Percentiles rank a stretch among this genome's conserved stretches.
phyloP scores from a whole-genome alignment of 2,888 invertebrate species.

The Aplocera efformata region DNA sequence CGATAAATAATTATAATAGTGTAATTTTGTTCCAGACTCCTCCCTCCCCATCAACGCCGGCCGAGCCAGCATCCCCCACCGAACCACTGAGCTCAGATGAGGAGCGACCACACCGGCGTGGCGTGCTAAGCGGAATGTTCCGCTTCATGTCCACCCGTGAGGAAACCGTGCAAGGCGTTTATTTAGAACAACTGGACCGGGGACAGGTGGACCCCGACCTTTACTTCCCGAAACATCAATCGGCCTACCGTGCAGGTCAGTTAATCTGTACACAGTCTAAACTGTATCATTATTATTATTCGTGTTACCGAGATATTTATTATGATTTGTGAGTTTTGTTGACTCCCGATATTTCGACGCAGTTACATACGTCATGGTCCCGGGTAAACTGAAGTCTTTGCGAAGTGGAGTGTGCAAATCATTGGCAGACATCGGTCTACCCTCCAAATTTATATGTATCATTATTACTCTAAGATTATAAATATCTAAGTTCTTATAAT shows the following conservation, averaged over 20 bases:
- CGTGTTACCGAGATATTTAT: no score
- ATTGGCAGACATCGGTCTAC: no score
- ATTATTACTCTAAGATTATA: no score
- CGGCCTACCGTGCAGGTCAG: slow-evolving; percentile 68
- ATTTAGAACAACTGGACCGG: slow-evolving; percentile 94
- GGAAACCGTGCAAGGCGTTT: slow-evolving; percentile 84
- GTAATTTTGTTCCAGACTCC: slow-evolving; percentile 26
- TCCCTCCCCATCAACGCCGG: slow-evolving; percentile 48
- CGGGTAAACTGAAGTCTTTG: no score
- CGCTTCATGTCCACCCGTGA: slow-evolving; percentile 87
- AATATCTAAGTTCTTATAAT: no score
- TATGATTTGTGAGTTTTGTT: no score
- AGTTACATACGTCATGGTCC: no score
- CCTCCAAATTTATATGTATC: no score
- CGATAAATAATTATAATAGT: not conserved
- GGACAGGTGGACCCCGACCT: slow-evolving; percentile 96
- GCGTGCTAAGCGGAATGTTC: slow-evolving; percentile 95
- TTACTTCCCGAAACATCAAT: slow-evolving; percentile 90
- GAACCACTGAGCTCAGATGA: slow-evolving; percentile 76
- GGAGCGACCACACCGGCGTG: slow-evolving; percentile 72
- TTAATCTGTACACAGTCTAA: slow-evolving; percentile 7
- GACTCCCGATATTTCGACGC: no score
- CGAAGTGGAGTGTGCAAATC: no score
- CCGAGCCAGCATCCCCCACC: slow-evolving; percentile 54
- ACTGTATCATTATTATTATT: no score